Conservation (phyloP, 1,140 invertebrate genomes). For the Drosophila takahashii region DNA sequence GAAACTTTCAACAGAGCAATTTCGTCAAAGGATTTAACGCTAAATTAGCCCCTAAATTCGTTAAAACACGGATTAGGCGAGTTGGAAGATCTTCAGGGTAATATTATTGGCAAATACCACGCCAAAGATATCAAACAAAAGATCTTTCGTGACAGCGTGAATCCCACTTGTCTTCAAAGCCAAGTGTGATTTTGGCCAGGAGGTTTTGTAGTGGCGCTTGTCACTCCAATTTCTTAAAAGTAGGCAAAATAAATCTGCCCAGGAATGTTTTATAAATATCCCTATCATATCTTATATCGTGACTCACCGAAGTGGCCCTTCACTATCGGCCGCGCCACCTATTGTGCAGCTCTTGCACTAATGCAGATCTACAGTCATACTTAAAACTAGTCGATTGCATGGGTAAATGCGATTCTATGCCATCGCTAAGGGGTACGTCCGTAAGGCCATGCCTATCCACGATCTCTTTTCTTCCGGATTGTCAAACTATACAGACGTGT, state of each 20-base stretch:
- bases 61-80: not conserved
- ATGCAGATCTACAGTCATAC: not conserved
- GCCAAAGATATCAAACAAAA: conserved; percentile 16
- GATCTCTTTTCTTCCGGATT: too few relatives aligned
- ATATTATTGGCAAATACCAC: conserved; percentile 5
- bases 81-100: conserved; percentile 12
- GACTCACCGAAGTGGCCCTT: not conserved
- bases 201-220: too few relatives aligned
- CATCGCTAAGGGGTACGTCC: not conserved
- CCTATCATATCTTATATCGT: not conserved
- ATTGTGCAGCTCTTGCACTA: not conserved
- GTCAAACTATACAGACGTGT: too few relatives aligned
- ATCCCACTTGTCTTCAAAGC: not conserved
- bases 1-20: conserved; percentile 6
- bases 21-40: conserved; percentile 8
- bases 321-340: not conserved
- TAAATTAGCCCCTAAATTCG: not conserved
- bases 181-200: too few relatives aligned
- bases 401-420: too few relatives aligned
- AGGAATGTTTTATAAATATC: not conserved
- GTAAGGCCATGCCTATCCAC: not conserved
- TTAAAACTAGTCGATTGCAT: too few relatives aligned
- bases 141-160: conserved; percentile 2
- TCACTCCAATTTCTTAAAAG: too few relatives aligned
- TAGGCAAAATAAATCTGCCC: not conserved